These are phyloP conservation scores for Bombus fervidus DNA, from an alignment of 1,140 invertebrate species.

Conservation along the genomic window DNA sequence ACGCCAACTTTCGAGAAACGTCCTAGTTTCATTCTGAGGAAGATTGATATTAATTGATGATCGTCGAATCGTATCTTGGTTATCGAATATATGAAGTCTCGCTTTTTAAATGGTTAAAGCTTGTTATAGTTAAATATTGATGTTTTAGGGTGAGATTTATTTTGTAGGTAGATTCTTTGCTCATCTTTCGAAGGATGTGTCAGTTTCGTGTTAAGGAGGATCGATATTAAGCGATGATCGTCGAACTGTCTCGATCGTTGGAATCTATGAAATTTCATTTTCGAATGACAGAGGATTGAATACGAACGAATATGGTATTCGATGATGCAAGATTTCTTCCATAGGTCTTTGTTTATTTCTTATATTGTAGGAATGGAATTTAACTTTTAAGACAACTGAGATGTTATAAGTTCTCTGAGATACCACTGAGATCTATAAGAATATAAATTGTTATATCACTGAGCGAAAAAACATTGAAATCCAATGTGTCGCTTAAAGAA, in stretches of 20 bases:
- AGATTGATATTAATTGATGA: slow-evolving; percentile 49
- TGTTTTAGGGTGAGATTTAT: background rate
- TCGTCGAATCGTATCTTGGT: background rate
- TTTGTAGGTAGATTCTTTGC: background rate
- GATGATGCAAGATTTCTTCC: background rate
- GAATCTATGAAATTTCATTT: background rate
- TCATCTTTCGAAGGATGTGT: background rate
- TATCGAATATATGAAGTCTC: background rate
- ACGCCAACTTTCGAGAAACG: slow-evolving; percentile 22
- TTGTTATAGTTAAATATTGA: background rate
- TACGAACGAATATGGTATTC: background rate
- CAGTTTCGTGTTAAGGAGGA: background rate
- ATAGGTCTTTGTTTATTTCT: background rate
- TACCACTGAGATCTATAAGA: background rate
- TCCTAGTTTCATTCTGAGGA: background rate
- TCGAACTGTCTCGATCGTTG: background rate
- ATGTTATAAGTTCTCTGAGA: background rate
- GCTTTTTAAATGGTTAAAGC: accelerated
- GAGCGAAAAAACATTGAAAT: too few relatives aligned
- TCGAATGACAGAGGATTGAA: background rate
- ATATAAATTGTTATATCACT: too few relatives aligned
- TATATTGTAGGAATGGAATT: background rate
- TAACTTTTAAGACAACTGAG: background rate
- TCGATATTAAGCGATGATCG: background rate
- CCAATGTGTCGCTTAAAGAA: background rate